Base-by-base conservation (phyloP, 2,888 invertebrate genomes). In the Saturnia pavonia region DNA sequence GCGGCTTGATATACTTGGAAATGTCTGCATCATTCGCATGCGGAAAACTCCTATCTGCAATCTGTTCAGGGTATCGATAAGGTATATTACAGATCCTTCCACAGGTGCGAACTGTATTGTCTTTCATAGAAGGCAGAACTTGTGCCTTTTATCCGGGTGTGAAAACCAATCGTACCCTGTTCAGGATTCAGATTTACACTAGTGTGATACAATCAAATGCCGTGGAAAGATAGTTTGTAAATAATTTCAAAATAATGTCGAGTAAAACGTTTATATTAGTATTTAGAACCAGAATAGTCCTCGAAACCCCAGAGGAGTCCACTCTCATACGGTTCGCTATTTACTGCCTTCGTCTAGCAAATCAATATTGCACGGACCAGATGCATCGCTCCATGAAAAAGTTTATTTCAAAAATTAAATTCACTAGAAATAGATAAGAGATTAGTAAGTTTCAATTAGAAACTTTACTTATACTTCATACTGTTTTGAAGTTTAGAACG, bases 361-460 rank as follows among this genome's bases (percentile, higher is more conserved):
- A 92, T 91, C 91, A 91, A 91, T 91, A 90, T 83, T 80, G 84
- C 83, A 82, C 82, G 85, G 86, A 85, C 85, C 87, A 85, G 87
- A 86, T 88, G 90, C 86, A 85, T 78, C 76, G 82, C 81, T 76
- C 76, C 79, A 78, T 78, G 77, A 78, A 80, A 84, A 80, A 78
- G 77, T 81, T 86, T 84, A 80, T 79, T 79, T 80, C 75, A 74
- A 76, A 80, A 85, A 85, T 80, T 78, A 82, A 84, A 80, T 82
- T 80, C 75, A 72, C 42, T 63, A 45, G 40, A 42, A 65, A 22
- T 42, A 63, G 51, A n/a, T 51, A 48, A 45, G 54, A 51, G 54
- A 25, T 66, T 25, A 40, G 43, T 40, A 45, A 70, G 22, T 45
- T 69, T 66, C 22, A 60, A 68, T 68, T 51, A 34, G 45, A 14